Evolutionary conservation across 2,797 vertebrate genomes (phyloP).

Genomic region (Danio albolineatus): DNA sequence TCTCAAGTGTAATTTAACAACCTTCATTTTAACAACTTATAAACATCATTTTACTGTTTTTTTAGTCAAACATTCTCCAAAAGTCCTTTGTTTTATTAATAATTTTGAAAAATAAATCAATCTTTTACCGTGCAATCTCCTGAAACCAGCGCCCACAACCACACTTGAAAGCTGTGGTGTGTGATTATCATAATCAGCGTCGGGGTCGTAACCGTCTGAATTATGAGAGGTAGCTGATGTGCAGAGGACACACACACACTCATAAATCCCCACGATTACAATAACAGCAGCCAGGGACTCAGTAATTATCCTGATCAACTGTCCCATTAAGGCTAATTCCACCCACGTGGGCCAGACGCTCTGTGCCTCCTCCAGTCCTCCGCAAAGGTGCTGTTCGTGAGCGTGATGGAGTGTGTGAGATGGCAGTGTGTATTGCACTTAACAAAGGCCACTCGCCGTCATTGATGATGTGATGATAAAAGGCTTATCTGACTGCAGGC

Average conservation of each 20-base stretch:
- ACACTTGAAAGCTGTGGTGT: background rate
- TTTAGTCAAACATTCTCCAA: background rate
- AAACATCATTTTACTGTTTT: too few species aligned
- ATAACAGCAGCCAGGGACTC: slow-evolving; percentile 64
- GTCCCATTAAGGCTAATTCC: slow-evolving; percentile 74
- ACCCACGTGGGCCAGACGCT: slow-evolving; percentile 63
- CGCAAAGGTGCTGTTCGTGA: slow-evolving; percentile 22
- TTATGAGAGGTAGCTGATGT: slow-evolving; percentile 37
- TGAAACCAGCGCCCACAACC: background rate
- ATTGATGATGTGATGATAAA: slow-evolving; percentile 35
- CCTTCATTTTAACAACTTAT: too few species aligned
- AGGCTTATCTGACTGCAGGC: slow-evolving; percentile 23
- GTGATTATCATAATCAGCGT: slow-evolving; percentile 30
- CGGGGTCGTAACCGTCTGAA: slow-evolving; percentile 25
- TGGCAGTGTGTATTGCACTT: slow-evolving; percentile 41
- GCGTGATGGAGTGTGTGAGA: slow-evolving; percentile 8
- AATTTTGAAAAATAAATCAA: background rate
- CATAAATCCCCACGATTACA: slow-evolving; percentile 67
- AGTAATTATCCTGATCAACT: slow-evolving; percentile 76
- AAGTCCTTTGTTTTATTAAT: background rate
- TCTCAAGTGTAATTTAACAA: too few species aligned
- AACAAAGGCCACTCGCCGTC: slow-evolving; percentile 22
- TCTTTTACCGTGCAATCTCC: background rate
- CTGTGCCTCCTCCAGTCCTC: slow-evolving; percentile 48
- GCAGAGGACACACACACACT: slow-evolving; percentile 63